These are phyloP conservation scores for Sepiola atlantica DNA, from an alignment of 2,888 invertebrate genomes.

Conservation along the genomic window DNA sequence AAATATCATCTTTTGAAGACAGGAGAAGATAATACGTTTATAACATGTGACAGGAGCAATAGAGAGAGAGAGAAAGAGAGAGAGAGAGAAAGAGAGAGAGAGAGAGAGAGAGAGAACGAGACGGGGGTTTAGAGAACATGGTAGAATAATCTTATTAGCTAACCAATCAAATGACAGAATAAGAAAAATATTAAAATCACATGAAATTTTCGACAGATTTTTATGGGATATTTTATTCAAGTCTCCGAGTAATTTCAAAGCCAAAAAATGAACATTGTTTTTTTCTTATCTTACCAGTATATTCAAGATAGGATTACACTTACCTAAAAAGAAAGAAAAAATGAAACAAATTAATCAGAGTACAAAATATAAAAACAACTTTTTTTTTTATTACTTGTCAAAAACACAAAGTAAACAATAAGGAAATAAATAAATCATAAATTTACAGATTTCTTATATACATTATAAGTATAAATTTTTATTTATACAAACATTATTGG, in stretches of 20 bases:
- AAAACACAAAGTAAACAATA: neutral
- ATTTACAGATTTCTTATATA: neutral
- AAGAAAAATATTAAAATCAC: neutral
- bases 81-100: neutral
- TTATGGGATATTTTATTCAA: neutral
- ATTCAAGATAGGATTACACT: neutral
- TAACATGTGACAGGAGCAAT: neutral
- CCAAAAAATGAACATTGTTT: neutral
- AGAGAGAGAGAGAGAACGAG: no score
- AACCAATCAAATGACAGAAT: neutral
- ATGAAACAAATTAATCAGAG: neutral
- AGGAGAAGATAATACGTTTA: neutral
- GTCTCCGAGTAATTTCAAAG: neutral
- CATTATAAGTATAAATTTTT: no score
- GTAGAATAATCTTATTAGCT: neutral
- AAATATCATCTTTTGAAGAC: no score
- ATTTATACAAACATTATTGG: no score
- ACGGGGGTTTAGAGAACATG: neutral
- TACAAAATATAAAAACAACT: neutral
- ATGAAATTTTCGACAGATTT: neutral
- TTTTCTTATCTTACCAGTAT: neutral
- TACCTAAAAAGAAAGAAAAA: neutral
- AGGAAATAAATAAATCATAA: neutral
- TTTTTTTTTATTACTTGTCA: neutral
- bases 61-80: neutral